These are phyloP conservation scores for Darevskia nairensis DNA, from an alignment of 2,797 vertebrate genomes.

Conservation along the genomic window DNA sequence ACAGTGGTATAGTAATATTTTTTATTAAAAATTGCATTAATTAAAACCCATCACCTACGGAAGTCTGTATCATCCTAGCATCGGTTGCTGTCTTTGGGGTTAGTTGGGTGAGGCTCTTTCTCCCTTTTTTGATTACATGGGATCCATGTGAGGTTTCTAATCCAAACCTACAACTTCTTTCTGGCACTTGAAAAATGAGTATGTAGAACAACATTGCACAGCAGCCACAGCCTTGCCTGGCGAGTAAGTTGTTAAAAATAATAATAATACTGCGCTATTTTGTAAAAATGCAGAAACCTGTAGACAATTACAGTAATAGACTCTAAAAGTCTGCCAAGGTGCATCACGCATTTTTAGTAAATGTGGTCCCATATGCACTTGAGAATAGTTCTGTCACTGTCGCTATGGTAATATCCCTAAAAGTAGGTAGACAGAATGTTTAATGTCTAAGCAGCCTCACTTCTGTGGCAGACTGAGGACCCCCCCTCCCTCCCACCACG, in stretches of 20 bases:
- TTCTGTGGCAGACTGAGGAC: not conserved
- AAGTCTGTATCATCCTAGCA: not conserved
- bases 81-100: not conserved
- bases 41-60: too few relatives aligned
- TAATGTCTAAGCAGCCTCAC: not conserved
- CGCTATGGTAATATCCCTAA: not conserved
- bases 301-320: not conserved
- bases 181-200: too few relatives aligned
- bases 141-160: not conserved
- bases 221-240: not conserved
- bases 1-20: too few relatives aligned
- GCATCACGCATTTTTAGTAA: not conserved
- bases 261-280: not conserved
- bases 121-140: not conserved
- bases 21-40: too few relatives aligned
- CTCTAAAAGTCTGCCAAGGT: not conserved
- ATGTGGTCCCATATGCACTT: not conserved
- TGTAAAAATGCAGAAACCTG: not conserved
- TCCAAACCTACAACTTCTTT: not conserved
- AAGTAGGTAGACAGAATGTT: not conserved
- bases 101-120: not conserved
- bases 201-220: not conserved
- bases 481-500: not conserved
- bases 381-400: constrained; percentile 8
- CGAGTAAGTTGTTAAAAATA: not conserved